Conservation (phyloP, 2,113 vertebrate genomes). For the Bucco capensis region DNA sequence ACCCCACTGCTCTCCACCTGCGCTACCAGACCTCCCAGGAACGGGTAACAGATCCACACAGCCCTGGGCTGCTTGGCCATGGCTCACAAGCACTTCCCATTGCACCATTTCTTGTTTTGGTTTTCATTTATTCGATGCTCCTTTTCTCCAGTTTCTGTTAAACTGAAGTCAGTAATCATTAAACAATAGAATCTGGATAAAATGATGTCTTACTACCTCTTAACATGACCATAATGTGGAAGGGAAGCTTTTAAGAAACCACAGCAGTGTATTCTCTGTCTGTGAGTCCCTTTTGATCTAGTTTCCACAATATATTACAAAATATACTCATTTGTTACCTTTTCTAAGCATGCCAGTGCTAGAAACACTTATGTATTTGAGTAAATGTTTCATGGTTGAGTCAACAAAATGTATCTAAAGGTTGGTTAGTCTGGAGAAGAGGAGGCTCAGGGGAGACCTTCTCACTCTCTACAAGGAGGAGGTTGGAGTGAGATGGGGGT, state of each 20-base stretch:
- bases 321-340: neutral
- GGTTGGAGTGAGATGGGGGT: too few species aligned
- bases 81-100: neutral
- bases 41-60: constrained; percentile 73
- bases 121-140: neutral
- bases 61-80: too few species aligned
- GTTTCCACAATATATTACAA: neutral
- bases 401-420: neutral
- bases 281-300: neutral
- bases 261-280: neutral
- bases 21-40: constrained; percentile 98
- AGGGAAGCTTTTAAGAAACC: neutral
- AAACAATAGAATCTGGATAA: neutral
- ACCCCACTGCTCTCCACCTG: constrained; percentile 94
- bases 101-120: neutral
- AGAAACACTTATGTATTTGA: neutral
- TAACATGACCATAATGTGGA: neutral
- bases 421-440: too few species aligned
- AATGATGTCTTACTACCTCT: neutral
- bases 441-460: too few species aligned
- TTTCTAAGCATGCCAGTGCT: neutral
- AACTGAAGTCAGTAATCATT: neutral
- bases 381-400: neutral
- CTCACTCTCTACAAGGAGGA: too few species aligned
- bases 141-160: neutral